These are phyloP conservation scores for Spilosoma lubricipeda DNA, from an alignment of 2,888 invertebrate species.

Conservation along the genomic window DNA sequence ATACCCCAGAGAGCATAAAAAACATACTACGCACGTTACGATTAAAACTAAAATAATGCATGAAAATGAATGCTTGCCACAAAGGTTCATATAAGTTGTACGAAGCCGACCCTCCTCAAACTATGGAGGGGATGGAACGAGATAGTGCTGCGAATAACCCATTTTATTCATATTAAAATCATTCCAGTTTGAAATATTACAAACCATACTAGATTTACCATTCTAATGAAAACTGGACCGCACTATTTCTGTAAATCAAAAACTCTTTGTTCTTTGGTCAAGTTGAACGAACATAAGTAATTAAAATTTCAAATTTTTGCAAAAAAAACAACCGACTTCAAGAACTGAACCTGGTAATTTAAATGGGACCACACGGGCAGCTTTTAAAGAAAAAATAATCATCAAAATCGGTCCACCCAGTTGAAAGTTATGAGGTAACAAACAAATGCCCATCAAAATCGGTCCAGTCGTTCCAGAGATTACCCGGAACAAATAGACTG, in stretches of 20 bases:
- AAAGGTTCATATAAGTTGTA: conserved; percentile 65
- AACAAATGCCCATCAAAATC: too few species aligned
- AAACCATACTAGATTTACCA: conserved; percentile 45
- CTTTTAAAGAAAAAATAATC: too few species aligned
- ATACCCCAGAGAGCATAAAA: not conserved
- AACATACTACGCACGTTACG: conserved; percentile 21
- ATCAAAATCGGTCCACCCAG: too few species aligned
- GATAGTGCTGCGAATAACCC: conserved; percentile 60
- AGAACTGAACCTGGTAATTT: too few species aligned
- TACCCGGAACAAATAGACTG: too few species aligned
- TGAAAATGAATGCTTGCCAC: conserved; percentile 57
- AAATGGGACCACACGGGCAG: too few species aligned
- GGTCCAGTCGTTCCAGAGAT: too few species aligned
- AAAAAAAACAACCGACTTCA: too few species aligned
- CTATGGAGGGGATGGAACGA: conserved; percentile 54
- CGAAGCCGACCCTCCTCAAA: conserved; percentile 67
- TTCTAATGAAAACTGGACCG: not conserved
- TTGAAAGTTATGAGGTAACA: too few species aligned
- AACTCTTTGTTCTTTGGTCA: not conserved
- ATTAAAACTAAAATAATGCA: conserved; percentile 52
- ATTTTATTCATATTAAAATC: conserved; percentile 56
- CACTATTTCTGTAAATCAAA: not conserved
- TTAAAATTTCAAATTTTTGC: too few species aligned
- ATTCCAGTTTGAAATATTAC: conserved; percentile 57
- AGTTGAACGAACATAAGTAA: too few species aligned